A percentile compares a stretch with the other conserved stretches of the same genome.
phyloP scores from a whole-genome alignment of 2,888 invertebrate genomes.

The Agriopis marginaria region DNA sequence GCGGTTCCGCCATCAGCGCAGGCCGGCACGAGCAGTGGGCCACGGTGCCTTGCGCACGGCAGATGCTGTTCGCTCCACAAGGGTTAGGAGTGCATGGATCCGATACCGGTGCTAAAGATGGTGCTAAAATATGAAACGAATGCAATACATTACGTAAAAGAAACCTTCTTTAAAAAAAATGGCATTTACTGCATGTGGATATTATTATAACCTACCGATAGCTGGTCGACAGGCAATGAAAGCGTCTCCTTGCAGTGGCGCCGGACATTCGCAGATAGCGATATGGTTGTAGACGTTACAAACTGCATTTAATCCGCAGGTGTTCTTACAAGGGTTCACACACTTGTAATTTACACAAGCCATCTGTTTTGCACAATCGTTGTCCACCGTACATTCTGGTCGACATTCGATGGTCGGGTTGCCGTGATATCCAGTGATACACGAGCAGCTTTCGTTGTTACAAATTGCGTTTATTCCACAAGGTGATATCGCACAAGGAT shows the following conservation, averaged over 20 bases:
- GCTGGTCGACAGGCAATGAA: constrained; percentile 89
- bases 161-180: not conserved
- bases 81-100: constrained; percentile 89
- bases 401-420: constrained; percentile 90
- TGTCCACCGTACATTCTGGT: constrained; percentile 91
- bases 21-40: constrained; percentile 90
- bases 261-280: constrained; percentile 91
- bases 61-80: constrained; percentile 90
- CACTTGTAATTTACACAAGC: constrained; percentile 92
- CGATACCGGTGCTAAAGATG: constrained; percentile 52
- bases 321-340: constrained; percentile 90
- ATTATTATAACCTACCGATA: constrained; percentile 65
- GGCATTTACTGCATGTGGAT: not conserved
- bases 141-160: not conserved
- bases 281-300: constrained; percentile 92
- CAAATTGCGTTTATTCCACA: constrained; percentile 89
- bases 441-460: constrained; percentile 87
- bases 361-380: constrained; percentile 90
- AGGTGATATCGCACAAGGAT: constrained; percentile 87
- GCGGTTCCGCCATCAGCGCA: constrained; percentile 90
- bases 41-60: constrained; percentile 88
- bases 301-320: constrained; percentile 90
- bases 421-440: constrained; percentile 87
- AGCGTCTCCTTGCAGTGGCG: constrained; percentile 92
- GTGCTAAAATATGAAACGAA: constrained; percentile 51